Conservation (phyloP, 2,113 vertebrate genomes). For the Azemiops feae region DNA sequence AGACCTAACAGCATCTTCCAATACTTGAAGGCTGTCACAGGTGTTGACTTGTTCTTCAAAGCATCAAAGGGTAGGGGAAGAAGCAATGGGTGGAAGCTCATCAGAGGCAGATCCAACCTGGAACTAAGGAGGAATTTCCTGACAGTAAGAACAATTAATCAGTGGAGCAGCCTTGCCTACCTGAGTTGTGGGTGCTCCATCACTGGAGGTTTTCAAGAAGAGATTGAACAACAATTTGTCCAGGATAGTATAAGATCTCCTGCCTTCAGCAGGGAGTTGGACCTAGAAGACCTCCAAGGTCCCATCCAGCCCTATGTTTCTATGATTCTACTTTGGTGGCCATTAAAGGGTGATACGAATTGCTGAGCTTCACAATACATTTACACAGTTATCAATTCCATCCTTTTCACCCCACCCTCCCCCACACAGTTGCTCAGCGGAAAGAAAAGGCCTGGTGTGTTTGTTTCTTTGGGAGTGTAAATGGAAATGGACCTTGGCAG, state of each 20-base stretch:
- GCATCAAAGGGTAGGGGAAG: no score
- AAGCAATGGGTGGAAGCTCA: no score
- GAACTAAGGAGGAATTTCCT: no score
- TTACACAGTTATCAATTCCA: neutral
- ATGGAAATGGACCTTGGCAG: neutral
- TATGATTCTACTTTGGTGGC: neutral
- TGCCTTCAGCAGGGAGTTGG: neutral
- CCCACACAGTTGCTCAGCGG: neutral
- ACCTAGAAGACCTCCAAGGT: neutral
- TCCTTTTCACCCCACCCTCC: accelerated
- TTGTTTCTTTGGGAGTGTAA: neutral
- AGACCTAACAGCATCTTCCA: no score
- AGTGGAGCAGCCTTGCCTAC: no score
- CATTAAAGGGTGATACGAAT: neutral
- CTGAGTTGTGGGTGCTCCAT: no score
- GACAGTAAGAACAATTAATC: no score
- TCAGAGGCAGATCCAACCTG: no score
- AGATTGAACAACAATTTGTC: no score
- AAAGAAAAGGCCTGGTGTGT: neutral
- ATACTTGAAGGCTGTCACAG: no score
- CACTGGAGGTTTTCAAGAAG: no score
- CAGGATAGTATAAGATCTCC: neutral
- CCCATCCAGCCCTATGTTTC: neutral
- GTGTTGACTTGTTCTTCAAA: no score
- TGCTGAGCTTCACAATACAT: neutral